Evolutionary conservation across 2,888 invertebrate species (phyloP).

Genomic region (Drosophila longiperda): DNA sequence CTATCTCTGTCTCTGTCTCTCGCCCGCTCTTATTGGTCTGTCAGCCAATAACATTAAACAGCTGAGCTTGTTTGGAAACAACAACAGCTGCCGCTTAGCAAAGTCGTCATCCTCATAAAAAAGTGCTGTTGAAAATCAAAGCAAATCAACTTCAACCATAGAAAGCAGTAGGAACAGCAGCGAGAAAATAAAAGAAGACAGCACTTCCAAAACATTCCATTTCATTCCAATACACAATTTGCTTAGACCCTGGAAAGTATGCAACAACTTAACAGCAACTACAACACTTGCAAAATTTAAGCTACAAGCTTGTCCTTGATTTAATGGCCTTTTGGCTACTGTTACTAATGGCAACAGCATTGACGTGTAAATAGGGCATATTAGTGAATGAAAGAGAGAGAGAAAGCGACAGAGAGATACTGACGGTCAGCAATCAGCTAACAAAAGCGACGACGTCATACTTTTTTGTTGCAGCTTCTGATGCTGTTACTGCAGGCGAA

Average conservation of each 20-base stretch:
- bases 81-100: conserved; percentile 58
- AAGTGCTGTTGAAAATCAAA: conserved; percentile 15
- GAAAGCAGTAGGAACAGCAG: background rate
- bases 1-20: conserved; percentile 9
- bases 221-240: conserved; percentile 14
- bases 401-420: background rate
- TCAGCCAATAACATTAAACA: conserved; percentile 79
- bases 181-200: conserved; percentile 6
- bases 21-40: conserved; percentile 20
- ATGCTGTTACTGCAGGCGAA: conserved; percentile 7
- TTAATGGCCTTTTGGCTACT: conserved; percentile 9
- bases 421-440: conserved; percentile 17
- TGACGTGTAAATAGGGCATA: conserved; percentile 15
- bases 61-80: conserved; percentile 81
- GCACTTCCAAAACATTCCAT: conserved; percentile 7
- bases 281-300: conserved; percentile 15
- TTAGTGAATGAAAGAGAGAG: background rate
- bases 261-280: conserved; percentile 37
- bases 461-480: conserved; percentile 7
- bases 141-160: conserved; percentile 20
- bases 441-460: conserved; percentile 42
- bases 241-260: conserved; percentile 51
- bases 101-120: conserved; percentile 1
- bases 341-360: conserved; percentile 9
- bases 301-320: conserved; percentile 51